These are phyloP conservation scores for Lamprologus lemairii DNA, from an alignment of 2,113 vertebrate species.

Conservation along the genomic window DNA sequence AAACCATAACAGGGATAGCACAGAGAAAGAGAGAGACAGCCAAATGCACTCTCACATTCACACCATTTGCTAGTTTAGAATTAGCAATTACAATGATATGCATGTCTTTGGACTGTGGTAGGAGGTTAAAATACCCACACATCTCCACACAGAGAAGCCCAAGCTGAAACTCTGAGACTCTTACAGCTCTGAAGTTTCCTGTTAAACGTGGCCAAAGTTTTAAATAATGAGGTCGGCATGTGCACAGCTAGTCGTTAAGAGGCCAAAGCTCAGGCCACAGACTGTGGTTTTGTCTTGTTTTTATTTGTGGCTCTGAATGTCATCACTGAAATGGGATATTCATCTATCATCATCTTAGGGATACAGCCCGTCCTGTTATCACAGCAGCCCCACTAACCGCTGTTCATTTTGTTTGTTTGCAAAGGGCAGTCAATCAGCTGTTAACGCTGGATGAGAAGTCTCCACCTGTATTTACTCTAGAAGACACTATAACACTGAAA, in stretches of 20 bases:
- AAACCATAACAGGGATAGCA: not conserved
- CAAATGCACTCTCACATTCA: not conserved
- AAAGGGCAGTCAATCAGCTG: not conserved
- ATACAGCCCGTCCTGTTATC: not conserved
- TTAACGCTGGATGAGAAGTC: not conserved
- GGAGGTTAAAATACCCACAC: not conserved
- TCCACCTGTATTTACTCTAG: not conserved
- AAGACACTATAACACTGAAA: not conserved
- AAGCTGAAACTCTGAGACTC: not conserved
- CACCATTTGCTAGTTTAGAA: not conserved
- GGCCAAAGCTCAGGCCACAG: not conserved
- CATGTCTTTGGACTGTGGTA: not conserved
- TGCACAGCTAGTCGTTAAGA: not conserved
- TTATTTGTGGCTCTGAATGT: not conserved
- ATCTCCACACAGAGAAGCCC: not conserved
- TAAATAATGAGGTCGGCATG: not conserved
- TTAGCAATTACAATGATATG: not conserved
- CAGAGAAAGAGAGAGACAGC: not conserved
- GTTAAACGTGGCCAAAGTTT: not conserved
- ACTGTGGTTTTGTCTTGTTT: not conserved
- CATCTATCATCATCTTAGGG: not conserved
- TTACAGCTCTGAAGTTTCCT: not conserved
- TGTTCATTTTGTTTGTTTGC: not conserved
- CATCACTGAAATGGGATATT: not conserved
- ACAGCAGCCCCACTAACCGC: not conserved